Base-by-base conservation (phyloP, 2,113 vertebrate genomes). In the Python bivittatus region DNA sequence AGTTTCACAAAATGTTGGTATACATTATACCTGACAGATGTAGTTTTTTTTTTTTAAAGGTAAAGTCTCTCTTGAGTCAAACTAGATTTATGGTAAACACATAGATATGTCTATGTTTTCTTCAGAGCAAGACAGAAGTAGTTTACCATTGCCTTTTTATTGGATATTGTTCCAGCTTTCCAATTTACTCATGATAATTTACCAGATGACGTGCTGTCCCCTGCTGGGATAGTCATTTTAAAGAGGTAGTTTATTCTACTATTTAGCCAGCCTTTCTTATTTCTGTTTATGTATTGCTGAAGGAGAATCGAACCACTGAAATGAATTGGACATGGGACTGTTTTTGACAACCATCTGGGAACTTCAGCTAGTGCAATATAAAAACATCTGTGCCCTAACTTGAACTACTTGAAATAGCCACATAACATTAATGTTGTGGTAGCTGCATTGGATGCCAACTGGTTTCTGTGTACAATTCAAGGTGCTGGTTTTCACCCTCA, bases 1-100 rank as follows among this genome's bases (percentile, higher is more conserved):
- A 64, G 58, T 52, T 91, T 91, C 68, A 89, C 88, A 88, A 88
- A 91, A 72, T 64, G 33, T 83, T 88, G 48, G 25, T 23, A 22
- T 38, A 84, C 84, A 88, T 88, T 91, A 64, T 88, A 88, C 44
- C 68, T 93, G 90, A 91, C 92, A 88, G 68, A 93, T 42, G 42
- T 86, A 88, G 90, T 64, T 64, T 88, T 72, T 72, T 68, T 12
- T 72, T 72, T 72, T 72, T 72, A 33, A 72, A 72, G 13, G 15
- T 38, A 79, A 38, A 38, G 68, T 20, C 68, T 38, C 68, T 6
- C 68, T 79, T 79, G 68, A 79, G 17, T 79, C 68, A 79, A 79
- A 33, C n/a, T 79, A 38, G 17, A 79, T 79, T 79, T 79, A 79
- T 79, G 15, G 33, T 33, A 79, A 9, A n/a, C 68, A 79, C 7